These are phyloP conservation scores for Berghia stephanieae DNA, from an alignment of 1,140 invertebrate genomes.

Conservation along the genomic window DNA sequence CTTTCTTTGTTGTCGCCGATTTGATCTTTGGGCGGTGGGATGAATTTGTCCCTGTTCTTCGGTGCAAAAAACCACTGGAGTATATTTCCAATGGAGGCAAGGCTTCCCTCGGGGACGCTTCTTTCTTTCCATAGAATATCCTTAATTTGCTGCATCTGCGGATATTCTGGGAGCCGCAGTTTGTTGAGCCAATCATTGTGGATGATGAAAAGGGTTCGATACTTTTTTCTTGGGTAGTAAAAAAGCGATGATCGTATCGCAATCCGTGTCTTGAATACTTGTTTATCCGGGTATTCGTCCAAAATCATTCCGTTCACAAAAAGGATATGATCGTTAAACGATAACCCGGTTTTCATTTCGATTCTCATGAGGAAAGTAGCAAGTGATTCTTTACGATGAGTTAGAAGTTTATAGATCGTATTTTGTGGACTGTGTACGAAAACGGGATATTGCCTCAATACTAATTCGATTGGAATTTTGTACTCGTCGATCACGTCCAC, in stretches of 20 bases:
- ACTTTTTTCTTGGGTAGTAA: constrained; percentile 37
- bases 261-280: constrained; percentile 50
- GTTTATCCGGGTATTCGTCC: constrained; percentile 33
- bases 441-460: constrained; percentile 52
- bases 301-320: constrained; percentile 49
- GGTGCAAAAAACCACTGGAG: constrained; percentile 53
- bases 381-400: constrained; percentile 48
- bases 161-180: constrained; percentile 44
- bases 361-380: constrained; percentile 48
- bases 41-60: not conserved
- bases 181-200: constrained; percentile 48
- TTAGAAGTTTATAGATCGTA: constrained; percentile 55
- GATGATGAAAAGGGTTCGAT: constrained; percentile 45
- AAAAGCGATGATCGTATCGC: constrained; percentile 53
- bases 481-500: constrained; percentile 49
- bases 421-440: constrained; percentile 51
- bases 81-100: constrained; percentile 54
- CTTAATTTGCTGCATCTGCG: constrained; percentile 44
- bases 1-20: constrained; percentile 12
- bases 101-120: constrained; percentile 50
- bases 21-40: not conserved
- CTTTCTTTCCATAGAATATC: constrained; percentile 45
- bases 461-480: constrained; percentile 45
- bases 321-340: constrained; percentile 43
- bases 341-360: constrained; percentile 53